phyloP scores from a whole-genome alignment of 2,888 invertebrate genomes.

The Orchestes rusci region DNA sequence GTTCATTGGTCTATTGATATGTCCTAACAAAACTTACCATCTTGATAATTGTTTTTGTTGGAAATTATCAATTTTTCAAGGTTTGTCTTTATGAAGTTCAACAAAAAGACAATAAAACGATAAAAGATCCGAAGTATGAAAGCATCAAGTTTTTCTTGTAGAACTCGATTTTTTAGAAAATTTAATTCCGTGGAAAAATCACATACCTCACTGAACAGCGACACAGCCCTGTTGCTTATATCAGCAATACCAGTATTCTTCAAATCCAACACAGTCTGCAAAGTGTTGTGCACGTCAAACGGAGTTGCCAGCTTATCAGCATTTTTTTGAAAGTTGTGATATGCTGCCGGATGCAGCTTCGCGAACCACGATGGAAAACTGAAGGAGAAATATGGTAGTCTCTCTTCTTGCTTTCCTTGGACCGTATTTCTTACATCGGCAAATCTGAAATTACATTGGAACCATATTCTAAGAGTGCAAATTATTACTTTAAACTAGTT shows the following conservation, averaged over 20 bases:
- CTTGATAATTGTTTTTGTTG: too few relatives aligned
- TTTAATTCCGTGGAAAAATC: too few relatives aligned
- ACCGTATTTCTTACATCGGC: conserved; percentile 73
- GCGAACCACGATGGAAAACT: conserved; percentile 66
- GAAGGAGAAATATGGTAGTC: conserved; percentile 80
- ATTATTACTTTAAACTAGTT: too few relatives aligned
- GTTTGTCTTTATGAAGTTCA: too few relatives aligned
- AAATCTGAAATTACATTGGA: conserved; percentile 54
- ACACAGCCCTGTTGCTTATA: conserved; percentile 51
- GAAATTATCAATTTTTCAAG: too few relatives aligned
- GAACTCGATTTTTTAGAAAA: background rate
- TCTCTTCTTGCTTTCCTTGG: conserved; percentile 88
- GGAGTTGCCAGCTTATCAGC: conserved; percentile 69
- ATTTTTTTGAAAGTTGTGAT: conserved; percentile 58
- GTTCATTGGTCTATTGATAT: too few relatives aligned
- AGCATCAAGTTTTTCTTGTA: too few relatives aligned
- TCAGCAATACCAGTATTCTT: conserved; percentile 46
- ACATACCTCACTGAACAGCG: conserved; percentile 56
- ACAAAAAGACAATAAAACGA: too few relatives aligned
- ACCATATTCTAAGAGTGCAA: too few relatives aligned
- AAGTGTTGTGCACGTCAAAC: conserved; percentile 80
- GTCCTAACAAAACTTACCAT: too few relatives aligned
- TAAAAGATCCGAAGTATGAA: too few relatives aligned
- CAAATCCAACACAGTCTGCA: conserved; percentile 60
- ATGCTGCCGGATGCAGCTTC: conserved; percentile 51